phyloP scores from a whole-genome alignment of 2,113 vertebrate genomes.

The Hippocampus barbouri region DNA sequence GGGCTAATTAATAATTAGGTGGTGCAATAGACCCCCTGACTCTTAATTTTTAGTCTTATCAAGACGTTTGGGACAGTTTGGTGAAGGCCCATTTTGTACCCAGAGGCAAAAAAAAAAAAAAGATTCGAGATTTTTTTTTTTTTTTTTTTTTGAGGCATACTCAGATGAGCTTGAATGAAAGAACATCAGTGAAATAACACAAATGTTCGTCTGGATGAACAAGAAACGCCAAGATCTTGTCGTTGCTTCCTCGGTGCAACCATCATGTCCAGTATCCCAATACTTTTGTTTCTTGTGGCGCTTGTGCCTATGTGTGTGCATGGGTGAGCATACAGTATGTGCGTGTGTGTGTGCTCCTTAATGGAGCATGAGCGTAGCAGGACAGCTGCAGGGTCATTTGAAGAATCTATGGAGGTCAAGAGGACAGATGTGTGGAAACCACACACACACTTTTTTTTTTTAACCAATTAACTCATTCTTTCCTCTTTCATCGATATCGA shows the following conservation, averaged over 20 bases:
- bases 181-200: too few relatives aligned
- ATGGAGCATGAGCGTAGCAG: slow-evolving; percentile 11
- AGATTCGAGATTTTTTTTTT: too few relatives aligned
- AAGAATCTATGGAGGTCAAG: slow-evolving; percentile 21
- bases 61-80: neutral
- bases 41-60: too few relatives aligned
- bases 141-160: neutral
- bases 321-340: neutral
- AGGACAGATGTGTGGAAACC: slow-evolving; percentile 32
- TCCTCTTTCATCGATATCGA: neutral
- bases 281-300: too few relatives aligned
- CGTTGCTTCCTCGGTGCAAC: too few relatives aligned
- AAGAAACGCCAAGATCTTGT: too few relatives aligned
- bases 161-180: too few relatives aligned
- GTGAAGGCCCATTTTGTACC: neutral
- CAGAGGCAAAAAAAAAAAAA: too few relatives aligned
- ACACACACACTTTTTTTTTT: slow-evolving; percentile 12
- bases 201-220: too few relatives aligned
- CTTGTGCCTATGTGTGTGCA: neutral
- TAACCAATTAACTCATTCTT: neutral
- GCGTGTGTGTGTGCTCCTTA: neutral
- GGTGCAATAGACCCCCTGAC: too few relatives aligned
- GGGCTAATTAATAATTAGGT: too few relatives aligned
- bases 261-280: too few relatives aligned
- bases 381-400: slow-evolving; percentile 42